A percentile compares a stretch with the other conserved stretches of the same genome.
These are phyloP conservation scores for Tangara arthus DNA, from an alignment of 2,797 vertebrate genomes.

Conservation along the genomic window DNA sequence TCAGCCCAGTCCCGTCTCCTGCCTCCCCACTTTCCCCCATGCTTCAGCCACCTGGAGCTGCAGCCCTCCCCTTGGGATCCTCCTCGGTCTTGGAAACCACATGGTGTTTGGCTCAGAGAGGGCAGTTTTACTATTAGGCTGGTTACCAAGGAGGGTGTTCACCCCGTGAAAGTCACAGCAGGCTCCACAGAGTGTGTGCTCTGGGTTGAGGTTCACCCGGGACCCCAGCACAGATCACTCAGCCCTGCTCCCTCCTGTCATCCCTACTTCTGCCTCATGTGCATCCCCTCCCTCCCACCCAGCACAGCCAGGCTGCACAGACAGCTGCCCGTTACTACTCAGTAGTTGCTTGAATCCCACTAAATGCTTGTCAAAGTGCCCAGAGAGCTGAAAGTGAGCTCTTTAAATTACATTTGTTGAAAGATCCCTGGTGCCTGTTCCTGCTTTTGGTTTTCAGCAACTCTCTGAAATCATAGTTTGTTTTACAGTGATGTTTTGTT, in stretches of 20 bases:
- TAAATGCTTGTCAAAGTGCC: constrained; percentile 69
- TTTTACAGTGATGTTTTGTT: constrained; percentile 66
- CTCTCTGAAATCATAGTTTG: constrained; percentile 57
- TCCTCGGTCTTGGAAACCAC: background rate
- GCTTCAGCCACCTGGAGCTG: constrained; percentile 41
- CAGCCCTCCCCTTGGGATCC: background rate
- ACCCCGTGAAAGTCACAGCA: background rate
- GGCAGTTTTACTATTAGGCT: background rate
- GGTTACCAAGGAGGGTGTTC: background rate
- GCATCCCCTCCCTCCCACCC: background rate
- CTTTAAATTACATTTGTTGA: constrained; percentile 73
- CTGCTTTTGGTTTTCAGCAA: constrained; percentile 66
- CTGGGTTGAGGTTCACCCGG: background rate
- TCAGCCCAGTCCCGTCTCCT: background rate
- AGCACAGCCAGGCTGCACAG: background rate
- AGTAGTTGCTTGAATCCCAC: constrained; percentile 51
- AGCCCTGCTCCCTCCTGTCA: background rate
- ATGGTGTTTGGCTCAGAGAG: background rate
- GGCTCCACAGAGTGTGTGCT: background rate
- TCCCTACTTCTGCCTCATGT: background rate
- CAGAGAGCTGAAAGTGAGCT: constrained; percentile 51
- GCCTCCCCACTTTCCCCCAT: background rate
- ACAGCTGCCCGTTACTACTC: constrained; percentile 52
- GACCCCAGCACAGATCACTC: background rate
- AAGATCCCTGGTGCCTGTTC: constrained; percentile 66